Conservation (phyloP, 1,140 invertebrate genomes). For the Lepidostoma basale region DNA sequence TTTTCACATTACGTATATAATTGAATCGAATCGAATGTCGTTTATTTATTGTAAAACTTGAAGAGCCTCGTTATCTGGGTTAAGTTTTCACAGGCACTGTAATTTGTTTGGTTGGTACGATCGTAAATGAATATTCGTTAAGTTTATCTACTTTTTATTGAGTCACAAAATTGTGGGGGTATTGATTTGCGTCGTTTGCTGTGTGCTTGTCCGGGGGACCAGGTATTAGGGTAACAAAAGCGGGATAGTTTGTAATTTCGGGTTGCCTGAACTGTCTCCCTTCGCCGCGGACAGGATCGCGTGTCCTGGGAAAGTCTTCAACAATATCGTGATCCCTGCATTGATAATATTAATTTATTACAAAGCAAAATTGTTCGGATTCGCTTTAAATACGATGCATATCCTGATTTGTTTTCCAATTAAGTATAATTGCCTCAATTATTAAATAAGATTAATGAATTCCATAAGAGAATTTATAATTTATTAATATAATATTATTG, state of each 20-base stretch:
- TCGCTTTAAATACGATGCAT: constrained; percentile 36
- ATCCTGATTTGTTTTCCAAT: constrained; percentile 37
- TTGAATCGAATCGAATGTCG: no score
- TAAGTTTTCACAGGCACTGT: no score
- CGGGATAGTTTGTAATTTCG: constrained; percentile 7
- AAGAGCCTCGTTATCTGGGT: no score
- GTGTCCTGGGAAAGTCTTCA: constrained; percentile 23
- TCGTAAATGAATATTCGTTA: no score
- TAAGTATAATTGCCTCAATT: not conserved
- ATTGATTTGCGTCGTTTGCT: constrained; percentile 14
- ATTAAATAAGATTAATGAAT: no score
- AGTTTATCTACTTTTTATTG: constrained; percentile 2
- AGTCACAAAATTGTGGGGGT: constrained; percentile 1
- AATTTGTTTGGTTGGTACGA: no score
- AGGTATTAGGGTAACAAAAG: constrained; percentile 6
- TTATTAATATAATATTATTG: no score
- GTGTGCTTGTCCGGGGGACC: not conserved
- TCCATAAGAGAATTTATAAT: no score
- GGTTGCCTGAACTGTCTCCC: not conserved
- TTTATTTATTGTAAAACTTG: no score
- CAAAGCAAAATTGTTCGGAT: constrained; percentile 25
- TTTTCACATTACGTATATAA: no score
- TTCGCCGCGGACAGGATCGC: constrained; percentile 7
- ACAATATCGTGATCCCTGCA: constrained; percentile 32
- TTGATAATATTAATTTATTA: constrained; percentile 40